Conservation (phyloP, 1,140 invertebrate genomes). For the Brachionus rubens region DNA sequence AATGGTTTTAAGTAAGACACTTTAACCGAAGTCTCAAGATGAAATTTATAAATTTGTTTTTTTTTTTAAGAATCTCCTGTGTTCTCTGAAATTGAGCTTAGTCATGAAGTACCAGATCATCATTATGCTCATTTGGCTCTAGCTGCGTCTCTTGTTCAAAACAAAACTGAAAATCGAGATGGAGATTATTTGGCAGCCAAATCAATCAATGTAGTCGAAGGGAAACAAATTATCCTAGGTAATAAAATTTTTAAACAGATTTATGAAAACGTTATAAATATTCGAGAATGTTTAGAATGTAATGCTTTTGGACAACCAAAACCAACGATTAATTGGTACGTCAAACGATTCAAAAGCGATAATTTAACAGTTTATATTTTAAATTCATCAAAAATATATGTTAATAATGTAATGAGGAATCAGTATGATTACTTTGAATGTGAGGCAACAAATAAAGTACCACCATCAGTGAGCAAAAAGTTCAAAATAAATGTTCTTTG, state of each 20-base stretch:
- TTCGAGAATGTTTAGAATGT: background rate
- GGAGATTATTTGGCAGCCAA: conserved; percentile 10
- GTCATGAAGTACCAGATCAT: background rate
- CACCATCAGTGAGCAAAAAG: conserved; percentile 38
- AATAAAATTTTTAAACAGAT: background rate
- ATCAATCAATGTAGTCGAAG: conserved; percentile 40
- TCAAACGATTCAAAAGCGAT: conserved; percentile 43
- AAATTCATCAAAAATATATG: conserved; percentile 23
- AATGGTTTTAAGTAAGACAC: conserved; percentile 32
- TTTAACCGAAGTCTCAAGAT: background rate
- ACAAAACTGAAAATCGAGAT: background rate
- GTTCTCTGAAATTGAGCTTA: conserved; percentile 30
- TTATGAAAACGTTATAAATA: background rate
- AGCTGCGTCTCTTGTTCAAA: background rate
- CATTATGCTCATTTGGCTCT: conserved; percentile 12
- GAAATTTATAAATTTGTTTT: background rate
- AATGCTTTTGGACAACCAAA: conserved; percentile 34
- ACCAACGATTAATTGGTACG: conserved; percentile 38
- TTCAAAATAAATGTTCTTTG: conserved; percentile 45
- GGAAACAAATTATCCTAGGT: conserved; percentile 32
- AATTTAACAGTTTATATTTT: conserved; percentile 40
- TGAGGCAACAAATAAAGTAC: conserved; percentile 19
- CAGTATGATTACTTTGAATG: conserved; percentile 46
- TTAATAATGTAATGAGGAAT: conserved; percentile 35
- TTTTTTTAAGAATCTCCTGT: conserved; percentile 17